These are phyloP conservation scores for Erebia epiphron DNA, from an alignment of 2,888 invertebrate genomes.

Conservation along the genomic window DNA sequence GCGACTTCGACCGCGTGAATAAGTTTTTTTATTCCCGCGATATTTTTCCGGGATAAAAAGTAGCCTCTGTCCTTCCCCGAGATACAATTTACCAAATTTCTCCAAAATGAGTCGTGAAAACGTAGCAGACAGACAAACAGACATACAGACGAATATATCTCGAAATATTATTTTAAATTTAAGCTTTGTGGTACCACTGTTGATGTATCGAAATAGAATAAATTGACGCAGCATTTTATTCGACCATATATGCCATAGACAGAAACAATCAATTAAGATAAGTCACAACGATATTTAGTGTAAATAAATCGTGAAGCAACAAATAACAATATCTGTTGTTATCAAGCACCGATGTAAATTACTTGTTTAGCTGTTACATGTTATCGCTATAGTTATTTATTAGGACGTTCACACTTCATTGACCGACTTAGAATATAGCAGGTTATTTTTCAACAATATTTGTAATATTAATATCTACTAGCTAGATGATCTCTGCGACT, in stretches of 20 bases:
- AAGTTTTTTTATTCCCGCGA: too few species aligned
- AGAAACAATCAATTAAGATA: slow-evolving; percentile 25
- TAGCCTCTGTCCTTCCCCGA: too few species aligned
- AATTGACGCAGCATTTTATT: background rate
- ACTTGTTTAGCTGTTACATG: slow-evolving; percentile 21
- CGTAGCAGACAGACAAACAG: too few species aligned
- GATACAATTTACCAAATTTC: too few species aligned
- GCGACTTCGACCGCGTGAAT: too few species aligned
- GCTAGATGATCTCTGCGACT: too few species aligned
- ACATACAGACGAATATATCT: too few species aligned
- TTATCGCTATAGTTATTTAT: slow-evolving; percentile 36
- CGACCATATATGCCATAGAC: slow-evolving; percentile 6
- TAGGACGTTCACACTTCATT: slow-evolving; percentile 38
- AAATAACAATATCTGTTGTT: slow-evolving; percentile 25
- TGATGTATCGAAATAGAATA: too few species aligned
- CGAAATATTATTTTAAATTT: too few species aligned
- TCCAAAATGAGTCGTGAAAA: too few species aligned
- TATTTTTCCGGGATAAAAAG: too few species aligned
- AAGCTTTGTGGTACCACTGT: too few species aligned
- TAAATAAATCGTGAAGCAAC: slow-evolving; percentile 14
- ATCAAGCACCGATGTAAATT: slow-evolving; percentile 34
- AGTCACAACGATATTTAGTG: slow-evolving; percentile 13
- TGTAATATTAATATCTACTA: background rate
- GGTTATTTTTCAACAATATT: background rate
- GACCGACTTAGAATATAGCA: slow-evolving; percentile 3